Evolutionary conservation across 2,797 vertebrate genomes (phyloP).

Genomic region (Lates japonicus): DNA sequence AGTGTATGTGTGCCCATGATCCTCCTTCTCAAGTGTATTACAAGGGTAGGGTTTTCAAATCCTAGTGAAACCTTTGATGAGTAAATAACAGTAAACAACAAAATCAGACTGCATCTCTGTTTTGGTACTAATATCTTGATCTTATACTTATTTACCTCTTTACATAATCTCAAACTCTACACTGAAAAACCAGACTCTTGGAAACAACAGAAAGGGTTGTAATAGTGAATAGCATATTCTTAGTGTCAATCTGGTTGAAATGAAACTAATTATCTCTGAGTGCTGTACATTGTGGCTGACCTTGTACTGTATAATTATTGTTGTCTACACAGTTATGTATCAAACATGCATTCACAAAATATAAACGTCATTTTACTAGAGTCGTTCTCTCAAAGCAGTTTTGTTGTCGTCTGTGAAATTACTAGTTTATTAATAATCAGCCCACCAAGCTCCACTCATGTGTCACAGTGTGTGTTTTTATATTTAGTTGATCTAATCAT

Average conservation of each 20-base stretch:
- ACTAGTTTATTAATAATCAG: conserved; percentile 20
- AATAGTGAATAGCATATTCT: background rate
- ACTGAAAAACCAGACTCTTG: conserved; percentile 1
- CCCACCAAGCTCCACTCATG: conserved; percentile 5
- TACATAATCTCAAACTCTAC: conserved; percentile 12
- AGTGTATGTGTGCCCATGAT: background rate
- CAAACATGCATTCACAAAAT: conserved; percentile 17
- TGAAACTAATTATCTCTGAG: background rate
- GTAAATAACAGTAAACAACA: conserved; percentile 21
- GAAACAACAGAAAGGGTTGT: background rate
- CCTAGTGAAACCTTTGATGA: conserved; percentile 3
- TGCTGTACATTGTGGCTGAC: conserved; percentile 3
- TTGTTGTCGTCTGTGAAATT: conserved; percentile 6
- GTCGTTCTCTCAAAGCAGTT: conserved; percentile 3
- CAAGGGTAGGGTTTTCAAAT: background rate
- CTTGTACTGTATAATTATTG: background rate
- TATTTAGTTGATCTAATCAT: conserved; percentile 49
- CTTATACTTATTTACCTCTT: background rate
- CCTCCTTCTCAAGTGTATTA: background rate
- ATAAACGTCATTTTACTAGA: conserved; percentile 24
- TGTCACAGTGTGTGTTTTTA: conserved; percentile 34
- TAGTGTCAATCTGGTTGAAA: background rate
- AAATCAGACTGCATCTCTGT: conserved; percentile 9
- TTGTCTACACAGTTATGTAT: conserved; percentile 17
- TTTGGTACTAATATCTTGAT: background rate